A percentile compares a stretch with the other conserved stretches of the same genome.
These are phyloP conservation scores for Calephelis nemesis DNA, from an alignment of 1,140 invertebrate genomes.

Conservation along the genomic window DNA sequence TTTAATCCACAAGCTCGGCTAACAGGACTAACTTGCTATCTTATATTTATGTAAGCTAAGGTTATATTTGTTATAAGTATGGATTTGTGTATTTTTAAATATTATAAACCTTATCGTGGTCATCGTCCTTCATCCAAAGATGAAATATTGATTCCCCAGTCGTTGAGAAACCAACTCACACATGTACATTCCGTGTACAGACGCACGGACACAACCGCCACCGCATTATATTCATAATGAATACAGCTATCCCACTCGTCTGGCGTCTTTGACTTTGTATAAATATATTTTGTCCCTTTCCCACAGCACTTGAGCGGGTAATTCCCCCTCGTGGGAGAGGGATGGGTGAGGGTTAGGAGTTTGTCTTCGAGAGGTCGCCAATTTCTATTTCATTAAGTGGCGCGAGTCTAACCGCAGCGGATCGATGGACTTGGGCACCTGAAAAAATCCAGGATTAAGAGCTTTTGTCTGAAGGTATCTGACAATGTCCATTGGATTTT, in stretches of 20 bases:
- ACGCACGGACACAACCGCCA: slow-evolving; percentile 70
- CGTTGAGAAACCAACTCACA: slow-evolving; percentile 63
- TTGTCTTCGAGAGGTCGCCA: slow-evolving; percentile 75
- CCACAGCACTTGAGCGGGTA: slow-evolving; percentile 54
- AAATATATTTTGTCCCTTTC: slow-evolving; percentile 75
- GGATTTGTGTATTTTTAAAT: not conserved
- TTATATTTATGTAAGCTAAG: not conserved
- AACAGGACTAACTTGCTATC: not conserved
- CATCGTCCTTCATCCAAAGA: slow-evolving; percentile 66
- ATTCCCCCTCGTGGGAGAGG: slow-evolving; percentile 50
- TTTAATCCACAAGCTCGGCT: not conserved
- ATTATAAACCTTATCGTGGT: slow-evolving; percentile 49
- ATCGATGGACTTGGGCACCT: slow-evolving; percentile 64
- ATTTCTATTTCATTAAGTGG: slow-evolving; percentile 78
- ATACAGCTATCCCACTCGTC: slow-evolving; percentile 76
- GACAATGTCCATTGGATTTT: not conserved
- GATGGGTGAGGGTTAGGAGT: slow-evolving; percentile 63
- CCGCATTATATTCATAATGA: slow-evolving; percentile 78
- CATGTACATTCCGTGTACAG: slow-evolving; percentile 44
- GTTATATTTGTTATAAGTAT: not conserved
- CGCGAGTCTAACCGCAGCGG: slow-evolving; percentile 65
- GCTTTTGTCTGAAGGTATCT: slow-evolving; percentile 1
- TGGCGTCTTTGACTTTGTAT: slow-evolving; percentile 77
- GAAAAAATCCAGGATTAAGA: slow-evolving; percentile 37
- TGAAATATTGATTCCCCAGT: slow-evolving; percentile 75